Percentiles rank a stretch among this genome's conserved stretches.
Conservation (phyloP, 1,140 invertebrate genomes). For the Colletes latitarsis region DNA sequence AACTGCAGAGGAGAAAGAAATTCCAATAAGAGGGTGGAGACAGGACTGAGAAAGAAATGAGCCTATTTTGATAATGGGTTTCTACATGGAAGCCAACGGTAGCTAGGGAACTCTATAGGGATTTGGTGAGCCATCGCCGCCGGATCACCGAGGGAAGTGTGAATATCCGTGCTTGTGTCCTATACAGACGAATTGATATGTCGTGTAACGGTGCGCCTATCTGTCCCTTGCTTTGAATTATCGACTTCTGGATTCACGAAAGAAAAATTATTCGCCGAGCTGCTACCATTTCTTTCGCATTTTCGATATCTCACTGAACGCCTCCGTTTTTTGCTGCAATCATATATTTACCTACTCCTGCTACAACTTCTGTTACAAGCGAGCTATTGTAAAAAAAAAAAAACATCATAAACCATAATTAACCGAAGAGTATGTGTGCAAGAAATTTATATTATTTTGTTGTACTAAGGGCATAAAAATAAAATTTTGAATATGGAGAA, state of each 20-base stretch:
- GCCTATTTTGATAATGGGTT: slow-evolving; percentile 79
- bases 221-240: slow-evolving; percentile 58
- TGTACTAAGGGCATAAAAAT: too few species aligned
- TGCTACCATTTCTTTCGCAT: not conserved
- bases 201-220: slow-evolving; percentile 24
- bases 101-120: slow-evolving; percentile 71
- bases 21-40: slow-evolving; percentile 70
- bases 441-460: too few species aligned
- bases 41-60: slow-evolving; percentile 73
- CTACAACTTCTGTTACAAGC: too few species aligned
- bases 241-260: slow-evolving; percentile 54
- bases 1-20: slow-evolving; percentile 62
- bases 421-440: too few species aligned
- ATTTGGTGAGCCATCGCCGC: slow-evolving; percentile 75
- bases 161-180: slow-evolving; percentile 52
- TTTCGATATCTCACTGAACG: not conserved
- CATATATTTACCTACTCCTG: too few species aligned
- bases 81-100: slow-evolving; percentile 70
- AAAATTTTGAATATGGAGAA: too few species aligned
- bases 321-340: not conserved
- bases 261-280: slow-evolving; percentile 27
- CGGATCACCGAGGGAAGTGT: slow-evolving; percentile 65
- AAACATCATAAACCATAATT: not conserved
- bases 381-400: not conserved
- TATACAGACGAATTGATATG: slow-evolving; percentile 45